Evolutionary conservation across 1,140 invertebrate genomes (phyloP).

Genomic region (Orius laevigatus): DNA sequence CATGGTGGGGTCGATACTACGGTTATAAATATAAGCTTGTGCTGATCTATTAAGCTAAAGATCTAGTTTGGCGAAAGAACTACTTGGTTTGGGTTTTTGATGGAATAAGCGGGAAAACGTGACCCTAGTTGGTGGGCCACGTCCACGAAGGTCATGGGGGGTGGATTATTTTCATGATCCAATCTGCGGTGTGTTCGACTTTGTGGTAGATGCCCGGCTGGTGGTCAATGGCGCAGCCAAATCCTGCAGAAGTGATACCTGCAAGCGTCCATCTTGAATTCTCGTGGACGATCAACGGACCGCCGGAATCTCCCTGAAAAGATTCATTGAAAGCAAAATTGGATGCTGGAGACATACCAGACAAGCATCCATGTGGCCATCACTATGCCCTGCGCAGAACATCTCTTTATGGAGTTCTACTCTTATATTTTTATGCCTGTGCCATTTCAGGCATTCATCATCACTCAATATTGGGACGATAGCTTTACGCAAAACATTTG

Average conservation of each 20-base stretch:
- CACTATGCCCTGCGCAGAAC: constrained; percentile 68
- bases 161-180: constrained; percentile 35
- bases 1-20: too few species aligned
- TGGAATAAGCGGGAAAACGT: background rate
- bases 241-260: constrained; percentile 73
- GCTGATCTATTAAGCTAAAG: too few species aligned
- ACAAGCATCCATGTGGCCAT: constrained; percentile 66
- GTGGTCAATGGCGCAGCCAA: constrained; percentile 68
- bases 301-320: constrained; percentile 61
- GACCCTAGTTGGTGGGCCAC: constrained; percentile 1
- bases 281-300: constrained; percentile 49
- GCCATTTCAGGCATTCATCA: constrained; percentile 59
- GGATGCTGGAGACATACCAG: constrained; percentile 35
- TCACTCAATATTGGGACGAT: constrained; percentile 59
- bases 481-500: constrained; percentile 61
- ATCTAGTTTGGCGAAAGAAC: background rate
- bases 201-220: constrained; percentile 77
- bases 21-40: too few species aligned
- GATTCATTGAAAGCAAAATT: constrained; percentile 16
- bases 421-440: constrained; percentile 54
- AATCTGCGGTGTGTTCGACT: constrained; percentile 47
- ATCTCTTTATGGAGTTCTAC: constrained; percentile 58
- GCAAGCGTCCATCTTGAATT: constrained; percentile 48
- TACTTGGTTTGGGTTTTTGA: background rate
- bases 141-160: constrained; percentile 10